These are phyloP conservation scores for Camponotus fellah DNA, from an alignment of 2,888 invertebrate species.

Conservation along the genomic window DNA sequence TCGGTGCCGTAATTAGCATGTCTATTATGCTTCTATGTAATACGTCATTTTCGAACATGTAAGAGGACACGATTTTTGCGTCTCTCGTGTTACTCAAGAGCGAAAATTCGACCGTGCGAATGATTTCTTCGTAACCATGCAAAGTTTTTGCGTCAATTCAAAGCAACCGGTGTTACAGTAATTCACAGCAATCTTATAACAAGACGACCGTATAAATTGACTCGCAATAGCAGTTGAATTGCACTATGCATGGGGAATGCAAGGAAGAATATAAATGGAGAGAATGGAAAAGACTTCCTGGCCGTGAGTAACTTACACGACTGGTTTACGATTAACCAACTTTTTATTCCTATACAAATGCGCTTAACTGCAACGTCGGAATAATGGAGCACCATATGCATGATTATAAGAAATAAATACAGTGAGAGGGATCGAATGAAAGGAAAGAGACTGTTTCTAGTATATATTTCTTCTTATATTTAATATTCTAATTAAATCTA, in stretches of 20 bases:
- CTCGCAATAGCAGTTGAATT: slow-evolving; percentile 5
- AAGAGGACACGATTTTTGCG: neutral
- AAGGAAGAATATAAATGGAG: slow-evolving; percentile 17
- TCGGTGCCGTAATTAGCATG: slow-evolving; percentile 11
- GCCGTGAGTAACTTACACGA: slow-evolving; percentile 20
- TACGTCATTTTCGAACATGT: neutral
- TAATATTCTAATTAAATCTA: too few species aligned
- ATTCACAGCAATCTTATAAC: slow-evolving; percentile 18
- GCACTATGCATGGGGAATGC: neutral
- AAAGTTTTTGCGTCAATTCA: slow-evolving; percentile 15
- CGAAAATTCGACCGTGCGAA: neutral
- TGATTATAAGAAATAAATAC: slow-evolving; percentile 27
- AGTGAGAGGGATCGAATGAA: neutral
- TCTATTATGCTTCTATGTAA: neutral
- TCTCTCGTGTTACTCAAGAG: neutral
- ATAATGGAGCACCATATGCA: slow-evolving; percentile 21
- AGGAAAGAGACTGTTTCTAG: neutral
- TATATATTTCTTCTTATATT: too few species aligned
- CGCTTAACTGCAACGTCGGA: slow-evolving; percentile 29
- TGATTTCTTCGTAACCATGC: slow-evolving; percentile 6
- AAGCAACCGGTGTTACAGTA: slow-evolving; percentile 3
- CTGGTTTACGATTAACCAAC: slow-evolving; percentile 38
- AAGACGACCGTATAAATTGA: neutral
- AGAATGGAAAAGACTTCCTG: slow-evolving; percentile 33
- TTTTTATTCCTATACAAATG: slow-evolving; percentile 41